These are phyloP conservation scores for Hydropsyche tenuis DNA, from an alignment of 1,140 invertebrate species.

Conservation along the genomic window DNA sequence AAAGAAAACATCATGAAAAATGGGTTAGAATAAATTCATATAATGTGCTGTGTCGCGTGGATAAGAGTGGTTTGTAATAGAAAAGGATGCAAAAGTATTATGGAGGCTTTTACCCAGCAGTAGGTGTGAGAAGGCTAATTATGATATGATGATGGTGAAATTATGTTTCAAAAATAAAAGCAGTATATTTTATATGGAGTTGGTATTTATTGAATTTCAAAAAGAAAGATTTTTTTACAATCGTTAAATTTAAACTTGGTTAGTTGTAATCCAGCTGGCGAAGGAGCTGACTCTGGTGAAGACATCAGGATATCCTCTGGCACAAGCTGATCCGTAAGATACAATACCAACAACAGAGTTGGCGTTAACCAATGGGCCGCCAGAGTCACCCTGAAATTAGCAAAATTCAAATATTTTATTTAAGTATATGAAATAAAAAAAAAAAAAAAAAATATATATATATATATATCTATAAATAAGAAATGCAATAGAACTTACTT, in stretches of 20 bases:
- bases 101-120: too few relatives aligned
- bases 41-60: too few relatives aligned
- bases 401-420: background rate
- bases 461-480: conserved; percentile 50
- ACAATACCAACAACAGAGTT: conserved; percentile 58
- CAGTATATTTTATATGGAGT: too few relatives aligned
- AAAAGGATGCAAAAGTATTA: too few relatives aligned
- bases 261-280: conserved; percentile 54
- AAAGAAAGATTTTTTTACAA: too few relatives aligned
- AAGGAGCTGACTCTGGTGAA: conserved; percentile 61
- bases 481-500: conserved; percentile 51
- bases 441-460: conserved; percentile 11
- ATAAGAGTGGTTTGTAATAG: too few relatives aligned
- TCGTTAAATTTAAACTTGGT: conserved; percentile 8
- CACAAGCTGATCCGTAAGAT: conserved; percentile 56
- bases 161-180: too few relatives aligned
- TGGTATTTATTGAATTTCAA: too few relatives aligned
- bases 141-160: too few relatives aligned
- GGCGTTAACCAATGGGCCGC: conserved; percentile 59
- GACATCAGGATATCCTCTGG: conserved; percentile 65
- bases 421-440: conserved; percentile 1
- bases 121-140: too few relatives aligned
- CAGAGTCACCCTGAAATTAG: conserved; percentile 63
- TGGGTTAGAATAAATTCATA: too few relatives aligned
- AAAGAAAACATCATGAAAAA: too few relatives aligned